phyloP scores from a whole-genome alignment of 2,113 vertebrate genomes.

The Erpornis zantholeuca region DNA sequence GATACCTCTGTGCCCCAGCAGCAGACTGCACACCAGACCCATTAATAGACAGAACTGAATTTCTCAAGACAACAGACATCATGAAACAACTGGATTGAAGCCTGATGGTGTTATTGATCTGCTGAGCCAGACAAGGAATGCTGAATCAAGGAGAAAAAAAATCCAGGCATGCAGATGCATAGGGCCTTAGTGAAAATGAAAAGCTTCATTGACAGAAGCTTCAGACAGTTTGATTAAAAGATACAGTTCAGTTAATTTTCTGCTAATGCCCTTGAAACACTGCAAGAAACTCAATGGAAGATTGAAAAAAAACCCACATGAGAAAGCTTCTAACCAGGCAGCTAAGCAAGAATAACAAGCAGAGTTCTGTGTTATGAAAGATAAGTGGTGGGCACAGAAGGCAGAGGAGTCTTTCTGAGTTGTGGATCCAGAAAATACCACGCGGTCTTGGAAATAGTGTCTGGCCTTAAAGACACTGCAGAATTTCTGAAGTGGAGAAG shows the following conservation, averaged over 20 bases:
- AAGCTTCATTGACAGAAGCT: background rate
- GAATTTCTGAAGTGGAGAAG: background rate
- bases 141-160: background rate
- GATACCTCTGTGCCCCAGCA: background rate
- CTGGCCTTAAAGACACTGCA: background rate
- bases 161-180: background rate
- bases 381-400: background rate
- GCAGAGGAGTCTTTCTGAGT: background rate
- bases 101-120: constrained; percentile 15
- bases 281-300: background rate
- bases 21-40: background rate
- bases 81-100: background rate
- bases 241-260: background rate
- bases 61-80: background rate
- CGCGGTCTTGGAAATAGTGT: background rate
- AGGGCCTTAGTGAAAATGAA: background rate
- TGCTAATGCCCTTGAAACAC: background rate
- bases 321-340: background rate
- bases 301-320: background rate
- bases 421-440: background rate
- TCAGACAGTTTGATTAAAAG: background rate
- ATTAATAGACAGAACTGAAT: background rate
- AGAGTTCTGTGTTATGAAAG: background rate
- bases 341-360: background rate
- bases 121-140: background rate